phyloP scores from a whole-genome alignment of 2,797 vertebrate genomes.

The Glyptemys insculpta region DNA sequence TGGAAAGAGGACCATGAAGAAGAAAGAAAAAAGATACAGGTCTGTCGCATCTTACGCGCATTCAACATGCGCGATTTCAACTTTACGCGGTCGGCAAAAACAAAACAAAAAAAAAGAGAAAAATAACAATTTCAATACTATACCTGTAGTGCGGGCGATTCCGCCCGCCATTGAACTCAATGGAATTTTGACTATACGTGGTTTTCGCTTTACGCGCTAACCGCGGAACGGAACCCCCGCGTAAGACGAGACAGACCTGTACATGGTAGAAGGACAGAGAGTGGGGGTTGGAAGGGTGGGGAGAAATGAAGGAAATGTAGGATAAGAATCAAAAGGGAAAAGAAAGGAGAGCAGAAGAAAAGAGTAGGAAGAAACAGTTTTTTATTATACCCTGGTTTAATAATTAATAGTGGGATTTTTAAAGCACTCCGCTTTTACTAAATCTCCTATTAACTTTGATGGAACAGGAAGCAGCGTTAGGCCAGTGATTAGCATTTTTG shows the following conservation, averaged over 20 bases:
- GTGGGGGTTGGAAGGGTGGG: background rate
- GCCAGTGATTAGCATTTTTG: background rate
- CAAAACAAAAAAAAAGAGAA: too few relatives aligned
- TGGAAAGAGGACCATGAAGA: background rate
- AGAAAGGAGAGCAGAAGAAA: background rate
- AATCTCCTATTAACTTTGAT: background rate
- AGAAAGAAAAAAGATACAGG: background rate
- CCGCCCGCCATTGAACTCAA: too few relatives aligned
- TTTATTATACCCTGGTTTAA: background rate
- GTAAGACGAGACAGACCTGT: too few relatives aligned
- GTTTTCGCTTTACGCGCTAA: too few relatives aligned
- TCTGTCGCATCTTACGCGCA: too few relatives aligned
- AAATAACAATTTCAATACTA: too few relatives aligned
- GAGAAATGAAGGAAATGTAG: background rate
- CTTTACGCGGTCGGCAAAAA: too few relatives aligned
- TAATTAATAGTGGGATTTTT: background rate
- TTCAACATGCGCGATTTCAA: too few relatives aligned
- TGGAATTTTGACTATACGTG: too few relatives aligned
- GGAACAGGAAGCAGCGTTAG: background rate
- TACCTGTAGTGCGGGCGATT: too few relatives aligned
- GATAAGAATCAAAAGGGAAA: background rate
- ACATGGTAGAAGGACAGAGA: background rate
- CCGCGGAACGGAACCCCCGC: too few relatives aligned
- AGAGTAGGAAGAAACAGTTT: background rate
- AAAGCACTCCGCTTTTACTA: background rate